A percentile compares a stretch with the other conserved stretches of the same genome.
Evolutionary conservation across 2,888 invertebrate species (phyloP).

Genomic region (Lypha dubia): DNA sequence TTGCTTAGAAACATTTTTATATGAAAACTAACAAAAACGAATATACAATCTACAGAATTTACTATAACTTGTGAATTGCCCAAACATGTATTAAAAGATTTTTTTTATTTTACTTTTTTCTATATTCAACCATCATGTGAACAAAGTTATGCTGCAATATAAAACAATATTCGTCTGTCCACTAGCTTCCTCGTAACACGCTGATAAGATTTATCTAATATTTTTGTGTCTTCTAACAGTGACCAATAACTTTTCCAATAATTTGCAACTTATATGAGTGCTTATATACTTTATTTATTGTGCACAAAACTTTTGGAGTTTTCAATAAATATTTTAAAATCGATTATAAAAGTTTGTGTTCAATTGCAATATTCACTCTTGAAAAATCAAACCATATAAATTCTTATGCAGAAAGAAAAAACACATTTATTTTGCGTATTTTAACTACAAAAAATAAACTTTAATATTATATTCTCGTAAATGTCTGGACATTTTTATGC

Average conservation of each 20-base stretch:
- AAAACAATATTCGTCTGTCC: not conserved
- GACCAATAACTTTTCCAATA: not conserved
- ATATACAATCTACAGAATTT: no score
- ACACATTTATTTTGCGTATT: slow-evolving; percentile 5
- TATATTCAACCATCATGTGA: no score
- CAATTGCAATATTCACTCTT: not conserved
- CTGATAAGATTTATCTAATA: not conserved
- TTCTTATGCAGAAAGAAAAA: slow-evolving; percentile 14
- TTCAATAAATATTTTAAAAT: not conserved
- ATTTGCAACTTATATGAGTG: not conserved
- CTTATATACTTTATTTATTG: not conserved
- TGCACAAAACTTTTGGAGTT: not conserved
- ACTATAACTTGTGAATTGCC: no score
- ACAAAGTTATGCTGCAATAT: not conserved
- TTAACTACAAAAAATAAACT: slow-evolving; percentile 17
- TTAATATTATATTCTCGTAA: not conserved
- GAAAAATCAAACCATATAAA: not conserved
- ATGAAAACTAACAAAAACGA: no score
- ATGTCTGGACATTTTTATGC: not conserved
- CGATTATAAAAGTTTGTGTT: slow-evolving; percentile 7
- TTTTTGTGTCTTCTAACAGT: not conserved
- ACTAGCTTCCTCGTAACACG: not conserved
- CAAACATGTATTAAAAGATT: no score
- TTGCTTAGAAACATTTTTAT: no score
- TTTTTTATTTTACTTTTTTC: no score